A percentile compares a stretch with the other conserved stretches of the same genome.
Conservation (phyloP, 2,888 invertebrate species). For the Monopis laevigella region DNA sequence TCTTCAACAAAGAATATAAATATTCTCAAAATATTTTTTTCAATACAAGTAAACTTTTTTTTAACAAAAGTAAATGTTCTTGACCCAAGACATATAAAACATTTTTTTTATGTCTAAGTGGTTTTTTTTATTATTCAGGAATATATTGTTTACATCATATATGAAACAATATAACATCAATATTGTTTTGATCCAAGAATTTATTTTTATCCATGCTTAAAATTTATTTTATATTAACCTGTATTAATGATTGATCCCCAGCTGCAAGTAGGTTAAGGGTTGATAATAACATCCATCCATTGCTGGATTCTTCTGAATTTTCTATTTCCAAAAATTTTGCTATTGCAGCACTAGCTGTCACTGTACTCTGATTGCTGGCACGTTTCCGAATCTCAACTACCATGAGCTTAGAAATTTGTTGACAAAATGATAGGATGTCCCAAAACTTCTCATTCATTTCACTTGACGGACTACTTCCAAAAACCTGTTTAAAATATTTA, state of each 20-base stretch:
- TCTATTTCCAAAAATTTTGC: constrained; percentile 97
- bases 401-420: constrained; percentile 94
- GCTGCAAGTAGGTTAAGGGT: constrained; percentile 92
- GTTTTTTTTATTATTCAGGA: too few relatives aligned
- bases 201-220: too few relatives aligned
- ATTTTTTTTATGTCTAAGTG: too few relatives aligned
- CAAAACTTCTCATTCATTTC: constrained; percentile 98
- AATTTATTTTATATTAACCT: too few relatives aligned
- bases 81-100: too few relatives aligned
- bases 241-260: constrained; percentile 89
- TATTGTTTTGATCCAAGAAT: too few relatives aligned
- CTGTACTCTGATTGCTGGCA: constrained; percentile 96
- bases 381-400: constrained; percentile 95
- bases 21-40: too few relatives aligned
- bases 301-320: constrained; percentile 92
- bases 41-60: too few relatives aligned
- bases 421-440: constrained; percentile 94
- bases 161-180: too few relatives aligned
- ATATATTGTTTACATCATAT: too few relatives aligned
- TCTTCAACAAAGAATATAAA: too few relatives aligned
- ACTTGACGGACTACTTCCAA: constrained; percentile 90
- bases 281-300: constrained; percentile 95
- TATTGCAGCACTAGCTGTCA: constrained; percentile 96
- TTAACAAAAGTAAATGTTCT: too few relatives aligned
- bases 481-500: constrained; percentile 74